phyloP scores from a whole-genome alignment of 2,113 vertebrate species.

The Galeopterus variegatus region DNA sequence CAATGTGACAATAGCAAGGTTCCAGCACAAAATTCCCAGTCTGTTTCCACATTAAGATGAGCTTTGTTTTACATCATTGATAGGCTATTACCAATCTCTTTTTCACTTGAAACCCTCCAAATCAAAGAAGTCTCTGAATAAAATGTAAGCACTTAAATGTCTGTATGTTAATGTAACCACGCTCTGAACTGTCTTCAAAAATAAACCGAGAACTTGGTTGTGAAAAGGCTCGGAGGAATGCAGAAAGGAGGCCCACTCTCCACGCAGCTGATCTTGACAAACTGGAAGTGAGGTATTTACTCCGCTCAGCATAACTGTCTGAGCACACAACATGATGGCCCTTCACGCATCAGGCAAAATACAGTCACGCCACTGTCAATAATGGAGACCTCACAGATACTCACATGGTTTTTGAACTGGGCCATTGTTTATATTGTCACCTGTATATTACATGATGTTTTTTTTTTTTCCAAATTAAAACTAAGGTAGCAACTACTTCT shows the following conservation, averaged over 20 bases:
- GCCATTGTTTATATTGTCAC: not conserved
- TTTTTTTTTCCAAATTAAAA: not conserved
- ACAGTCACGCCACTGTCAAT: not conserved
- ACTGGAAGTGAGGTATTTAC: not conserved
- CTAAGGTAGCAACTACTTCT: not conserved
- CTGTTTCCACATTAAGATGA: not conserved
- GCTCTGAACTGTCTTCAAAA: constrained; percentile 58
- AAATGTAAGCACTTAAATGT: constrained; percentile 50
- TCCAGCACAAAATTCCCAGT: not conserved
- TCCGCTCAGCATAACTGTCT: not conserved
- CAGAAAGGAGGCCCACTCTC: not conserved
- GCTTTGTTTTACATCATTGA: not conserved
- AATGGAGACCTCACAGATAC: not conserved
- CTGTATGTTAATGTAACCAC: constrained; percentile 40
- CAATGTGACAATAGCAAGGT: not conserved
- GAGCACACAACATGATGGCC: not conserved
- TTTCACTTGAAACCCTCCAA: constrained; percentile 57
- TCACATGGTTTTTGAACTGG: not conserved
- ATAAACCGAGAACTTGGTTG: constrained; percentile 20
- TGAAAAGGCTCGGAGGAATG: not conserved
- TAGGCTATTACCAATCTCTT: constrained; percentile 6
- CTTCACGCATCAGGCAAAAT: not conserved
- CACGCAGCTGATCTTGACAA: not conserved
- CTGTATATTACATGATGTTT: not conserved
- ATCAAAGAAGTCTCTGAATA: constrained; percentile 40